Evolutionary conservation across 2,888 invertebrate species (phyloP).

Genomic region (Protophormia terraenovae): DNA sequence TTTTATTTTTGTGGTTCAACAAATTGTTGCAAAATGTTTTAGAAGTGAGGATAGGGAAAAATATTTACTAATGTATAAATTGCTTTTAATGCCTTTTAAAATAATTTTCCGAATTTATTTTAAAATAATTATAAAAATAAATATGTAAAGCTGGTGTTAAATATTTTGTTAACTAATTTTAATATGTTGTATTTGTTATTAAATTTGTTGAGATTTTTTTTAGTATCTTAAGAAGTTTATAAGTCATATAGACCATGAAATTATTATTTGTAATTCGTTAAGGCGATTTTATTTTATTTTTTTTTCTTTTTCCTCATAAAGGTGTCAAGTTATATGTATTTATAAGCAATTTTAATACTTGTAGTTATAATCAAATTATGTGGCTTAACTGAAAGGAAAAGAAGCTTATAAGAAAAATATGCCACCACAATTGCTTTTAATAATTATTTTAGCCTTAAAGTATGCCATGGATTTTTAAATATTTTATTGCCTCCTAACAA

Average conservation of each 20-base stretch:
- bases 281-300: not conserved
- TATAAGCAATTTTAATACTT: not conserved
- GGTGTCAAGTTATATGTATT: slow-evolving; percentile 11
- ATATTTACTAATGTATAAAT: too few species aligned
- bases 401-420: not conserved
- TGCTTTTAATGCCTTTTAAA: too few species aligned
- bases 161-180: too few species aligned
- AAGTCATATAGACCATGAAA: not conserved
- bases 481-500: slow-evolving; percentile 42
- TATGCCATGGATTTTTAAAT: slow-evolving; percentile 54
- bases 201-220: too few species aligned
- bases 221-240: too few species aligned
- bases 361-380: slow-evolving; percentile 15
- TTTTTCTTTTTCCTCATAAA: not conserved
- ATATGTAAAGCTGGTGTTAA: too few species aligned
- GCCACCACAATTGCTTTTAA: not conserved
- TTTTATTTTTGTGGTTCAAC: not conserved
- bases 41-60: too few species aligned
- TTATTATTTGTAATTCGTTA: not conserved
- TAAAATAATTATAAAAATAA: too few species aligned
- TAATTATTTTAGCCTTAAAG: slow-evolving; percentile 25
- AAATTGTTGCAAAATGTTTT: not conserved
- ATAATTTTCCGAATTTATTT: too few species aligned
- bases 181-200: too few species aligned
- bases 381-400: not conserved